Evolutionary conservation across 2,888 invertebrate genomes (phyloP), one percentile per base, ranked within the genome.

Genomic region (Buathra laborator): DNA sequence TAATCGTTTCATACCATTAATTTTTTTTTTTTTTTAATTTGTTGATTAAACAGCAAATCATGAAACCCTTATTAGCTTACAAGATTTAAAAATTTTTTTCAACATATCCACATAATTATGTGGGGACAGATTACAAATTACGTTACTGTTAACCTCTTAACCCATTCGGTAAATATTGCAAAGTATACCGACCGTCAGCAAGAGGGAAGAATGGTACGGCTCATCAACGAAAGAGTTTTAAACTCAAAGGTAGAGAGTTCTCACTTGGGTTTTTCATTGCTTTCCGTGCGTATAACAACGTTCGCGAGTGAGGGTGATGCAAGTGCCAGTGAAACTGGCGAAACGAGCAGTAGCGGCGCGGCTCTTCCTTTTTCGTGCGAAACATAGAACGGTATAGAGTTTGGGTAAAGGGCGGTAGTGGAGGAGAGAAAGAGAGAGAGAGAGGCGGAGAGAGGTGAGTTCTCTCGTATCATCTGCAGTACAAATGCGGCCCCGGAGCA

Each of bases 381-480:
- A 62, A 62, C 62, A 10, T 62, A 29, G 62, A 29, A 62, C 56
- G 10, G 10, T 3, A 24, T 16, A 29, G 32, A 32, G 29, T 12
- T 32, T 32, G 66, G 43, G 16, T 29, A 37, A 62, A 7, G 14
- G 6, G 3, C 14, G 32, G 62, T 14, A n/a, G 56, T 19, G 56
- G 9, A 37, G 56, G 16, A 56, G 16, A 16, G 43, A 48, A 43
- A 43, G 44, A n/a, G 68, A 62, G 43, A 66, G 16, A 70, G 46
- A 71, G 62, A 62, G 48, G 46, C 68, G 51, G 16, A 4, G 19
- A 43, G 19, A 16, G 56, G 5, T 37, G 37, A 37, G n/a, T n/a
- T 29, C 67, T 67, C 72, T 77, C 67, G 84, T 84, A 84, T 84
- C 81, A 84, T 84, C 74, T 19, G 48, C 64, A 64, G 74, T 81